Evolutionary conservation across 1,140 invertebrate genomes (phyloP).

Genomic region (Saccostrea glomerata): DNA sequence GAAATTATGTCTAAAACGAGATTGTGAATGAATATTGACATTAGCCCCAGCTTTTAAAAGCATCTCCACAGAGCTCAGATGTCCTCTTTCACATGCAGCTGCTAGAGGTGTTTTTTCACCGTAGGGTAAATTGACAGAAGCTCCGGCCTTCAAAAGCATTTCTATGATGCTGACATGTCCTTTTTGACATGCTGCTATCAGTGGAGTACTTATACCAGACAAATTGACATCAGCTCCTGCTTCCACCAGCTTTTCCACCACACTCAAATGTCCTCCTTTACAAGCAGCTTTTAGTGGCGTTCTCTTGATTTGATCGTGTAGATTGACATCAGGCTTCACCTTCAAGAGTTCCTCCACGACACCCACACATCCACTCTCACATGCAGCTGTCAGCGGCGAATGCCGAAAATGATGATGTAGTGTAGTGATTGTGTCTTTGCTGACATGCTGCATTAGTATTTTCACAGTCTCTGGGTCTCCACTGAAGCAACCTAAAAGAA

Average conservation of each 20-base stretch:
- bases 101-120: background rate
- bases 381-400: too few species aligned
- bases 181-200: background rate
- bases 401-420: background rate
- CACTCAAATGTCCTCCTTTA: background rate
- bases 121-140: background rate
- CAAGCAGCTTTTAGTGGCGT: background rate
- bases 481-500: background rate
- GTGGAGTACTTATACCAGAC: background rate
- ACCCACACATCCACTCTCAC: too few species aligned
- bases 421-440: background rate
- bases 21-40: background rate
- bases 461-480: background rate
- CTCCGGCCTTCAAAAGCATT: background rate
- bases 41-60: background rate
- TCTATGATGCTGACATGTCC: background rate
- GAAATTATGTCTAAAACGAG: too few species aligned
- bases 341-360: too few species aligned
- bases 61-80: background rate
- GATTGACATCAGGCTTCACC: too few species aligned
- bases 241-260: background rate
- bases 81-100: background rate
- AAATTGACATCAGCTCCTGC: background rate
- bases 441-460: background rate
- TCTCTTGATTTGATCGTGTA: too few species aligned